Evolutionary conservation across 2,113 vertebrate genomes (phyloP).

Genomic region (Ciconia stormi): DNA sequence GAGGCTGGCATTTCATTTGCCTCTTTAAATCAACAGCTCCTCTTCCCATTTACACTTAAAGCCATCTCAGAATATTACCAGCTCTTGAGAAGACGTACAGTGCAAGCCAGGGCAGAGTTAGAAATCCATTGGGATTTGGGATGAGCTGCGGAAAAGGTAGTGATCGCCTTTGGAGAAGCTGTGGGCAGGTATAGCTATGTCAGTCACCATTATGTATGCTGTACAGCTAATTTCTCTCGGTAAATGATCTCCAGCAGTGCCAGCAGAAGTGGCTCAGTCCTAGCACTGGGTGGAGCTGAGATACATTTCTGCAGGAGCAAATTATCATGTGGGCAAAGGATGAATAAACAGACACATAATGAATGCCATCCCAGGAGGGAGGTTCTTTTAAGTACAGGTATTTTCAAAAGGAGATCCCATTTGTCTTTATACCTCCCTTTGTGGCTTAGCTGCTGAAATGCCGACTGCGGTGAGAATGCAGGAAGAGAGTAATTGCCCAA

Average conservation of each 20-base stretch:
- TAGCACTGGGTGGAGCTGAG: neutral
- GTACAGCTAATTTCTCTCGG: neutral
- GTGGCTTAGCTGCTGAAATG: neutral
- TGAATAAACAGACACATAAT: slow-evolving; percentile 28
- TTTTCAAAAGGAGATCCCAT: neutral
- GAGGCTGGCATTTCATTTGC: neutral
- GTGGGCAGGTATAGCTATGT: neutral
- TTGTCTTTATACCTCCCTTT: slow-evolving; percentile 12
- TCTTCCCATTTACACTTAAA: neutral
- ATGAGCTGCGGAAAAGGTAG: neutral
- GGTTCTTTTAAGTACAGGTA: slow-evolving; percentile 25
- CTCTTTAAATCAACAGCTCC: neutral
- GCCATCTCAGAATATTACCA: neutral
- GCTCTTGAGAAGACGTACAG: neutral
- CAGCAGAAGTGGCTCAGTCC: neutral
- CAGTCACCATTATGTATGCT: neutral
- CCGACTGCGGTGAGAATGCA: neutral
- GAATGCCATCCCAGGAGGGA: neutral
- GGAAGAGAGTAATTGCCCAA: slow-evolving; percentile 42
- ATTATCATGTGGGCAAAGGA: slow-evolving; percentile 10
- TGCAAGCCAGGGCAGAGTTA: neutral
- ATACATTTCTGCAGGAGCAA: neutral
- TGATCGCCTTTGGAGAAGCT: rapidly evolving
- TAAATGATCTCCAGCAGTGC: neutral
- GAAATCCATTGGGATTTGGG: neutral